Conservation (phyloP, 2,888 invertebrate species). For the Apoda limacodes region DNA sequence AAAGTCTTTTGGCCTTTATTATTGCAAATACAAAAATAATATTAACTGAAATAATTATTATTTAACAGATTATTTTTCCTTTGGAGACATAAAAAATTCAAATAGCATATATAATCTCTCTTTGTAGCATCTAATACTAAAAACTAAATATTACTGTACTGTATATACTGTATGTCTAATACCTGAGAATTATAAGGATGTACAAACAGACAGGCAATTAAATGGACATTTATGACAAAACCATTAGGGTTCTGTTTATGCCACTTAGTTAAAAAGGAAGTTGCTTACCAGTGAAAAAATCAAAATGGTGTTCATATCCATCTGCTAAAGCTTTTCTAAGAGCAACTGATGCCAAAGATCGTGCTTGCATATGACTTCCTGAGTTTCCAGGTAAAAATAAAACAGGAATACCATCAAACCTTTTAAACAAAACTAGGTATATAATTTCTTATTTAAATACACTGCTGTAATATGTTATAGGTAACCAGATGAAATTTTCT, state of each 20-base stretch:
- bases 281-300: conserved; percentile 82
- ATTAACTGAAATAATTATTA: too few species aligned
- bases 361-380: conserved; percentile 92
- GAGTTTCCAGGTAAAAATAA: conserved; percentile 96
- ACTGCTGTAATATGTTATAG: conserved; percentile 1
- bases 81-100: too few species aligned
- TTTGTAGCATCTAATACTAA: too few species aligned
- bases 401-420: conserved; percentile 90
- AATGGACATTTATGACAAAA: too few species aligned
- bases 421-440: conserved; percentile 17
- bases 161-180: too few species aligned
- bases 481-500: neutral
- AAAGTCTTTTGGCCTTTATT: too few species aligned
- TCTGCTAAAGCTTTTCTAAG: conserved; percentile 83
- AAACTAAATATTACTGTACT: too few species aligned
- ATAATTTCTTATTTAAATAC: conserved; percentile 2
- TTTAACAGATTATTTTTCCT: too few species aligned
- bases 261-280: conserved; percentile 5
- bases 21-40: too few species aligned
- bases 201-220: too few species aligned
- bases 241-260: neutral
- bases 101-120: too few species aligned
- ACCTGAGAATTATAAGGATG: too few species aligned
- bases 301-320: conserved; percentile 81
- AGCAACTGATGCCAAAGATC: conserved; percentile 94